Evolutionary conservation across 2,888 invertebrate genomes (phyloP).

Genomic region (Cephus pulcher): DNA sequence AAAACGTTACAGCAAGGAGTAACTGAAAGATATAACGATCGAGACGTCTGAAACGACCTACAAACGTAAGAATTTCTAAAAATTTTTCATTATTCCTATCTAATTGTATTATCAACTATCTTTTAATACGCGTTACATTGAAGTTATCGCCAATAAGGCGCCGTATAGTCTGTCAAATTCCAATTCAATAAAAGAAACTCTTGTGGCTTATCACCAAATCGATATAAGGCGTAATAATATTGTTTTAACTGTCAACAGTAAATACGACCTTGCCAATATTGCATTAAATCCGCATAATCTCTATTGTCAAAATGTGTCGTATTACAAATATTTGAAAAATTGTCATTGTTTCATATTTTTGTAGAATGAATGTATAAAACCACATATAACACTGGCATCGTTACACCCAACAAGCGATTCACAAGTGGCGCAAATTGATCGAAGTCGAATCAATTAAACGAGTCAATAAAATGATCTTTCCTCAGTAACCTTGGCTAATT

Average conservation of each 20-base stretch:
- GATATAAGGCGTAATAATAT: neutral
- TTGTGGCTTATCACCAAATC: neutral
- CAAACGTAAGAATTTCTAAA: neutral
- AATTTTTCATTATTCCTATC: neutral
- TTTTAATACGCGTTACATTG: neutral
- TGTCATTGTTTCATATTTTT: neutral
- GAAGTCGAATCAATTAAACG: slow-evolving; percentile 26
- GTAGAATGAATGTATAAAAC: neutral
- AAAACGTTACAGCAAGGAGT: neutral
- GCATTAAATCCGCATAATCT: neutral
- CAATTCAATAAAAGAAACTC: neutral
- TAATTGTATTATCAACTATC: neutral
- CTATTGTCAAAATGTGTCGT: neutral
- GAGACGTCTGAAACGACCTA: neutral
- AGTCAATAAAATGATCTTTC: neutral
- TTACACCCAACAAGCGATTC: slow-evolving; percentile 35
- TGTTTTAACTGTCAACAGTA: neutral
- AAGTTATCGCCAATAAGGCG: neutral
- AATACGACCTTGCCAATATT: neutral
- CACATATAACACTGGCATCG: slow-evolving; percentile 22
- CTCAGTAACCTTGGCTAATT: neutral
- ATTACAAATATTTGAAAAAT: neutral
- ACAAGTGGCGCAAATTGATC: slow-evolving; percentile 51
- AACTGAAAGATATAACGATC: neutral
- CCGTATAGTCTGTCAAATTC: neutral